phyloP scores from a whole-genome alignment of 2,888 invertebrate genomes.

The Agrotis clavis region DNA sequence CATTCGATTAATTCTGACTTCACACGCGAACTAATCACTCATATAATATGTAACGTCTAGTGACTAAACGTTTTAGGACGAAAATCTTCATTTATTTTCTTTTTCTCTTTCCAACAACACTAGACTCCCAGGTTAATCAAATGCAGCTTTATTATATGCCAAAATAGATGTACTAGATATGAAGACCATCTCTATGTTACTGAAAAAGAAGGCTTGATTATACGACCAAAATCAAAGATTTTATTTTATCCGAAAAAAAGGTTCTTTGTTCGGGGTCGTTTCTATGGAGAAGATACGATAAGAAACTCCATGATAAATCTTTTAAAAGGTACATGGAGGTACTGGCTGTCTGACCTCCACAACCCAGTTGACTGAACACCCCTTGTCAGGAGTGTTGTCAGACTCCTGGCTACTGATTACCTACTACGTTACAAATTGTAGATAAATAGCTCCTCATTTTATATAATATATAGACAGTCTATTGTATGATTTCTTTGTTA shows the following conservation, averaged over 20 bases:
- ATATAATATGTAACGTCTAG: slow-evolving; percentile 7
- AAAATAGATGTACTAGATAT: too few species aligned
- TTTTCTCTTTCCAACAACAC: too few species aligned
- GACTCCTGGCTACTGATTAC: neutral
- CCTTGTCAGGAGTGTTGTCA: neutral
- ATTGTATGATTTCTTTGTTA: slow-evolving; percentile 21
- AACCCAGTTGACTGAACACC: neutral
- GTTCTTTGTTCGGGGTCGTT: too few species aligned
- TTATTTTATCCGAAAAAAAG: too few species aligned
- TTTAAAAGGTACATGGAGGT: too few species aligned
- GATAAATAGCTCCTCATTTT: neutral
- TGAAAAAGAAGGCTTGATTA: too few species aligned
- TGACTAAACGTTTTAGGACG: neutral
- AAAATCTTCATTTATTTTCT: neutral
- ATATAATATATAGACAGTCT: slow-evolving; percentile 1
- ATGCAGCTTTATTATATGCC: too few species aligned
- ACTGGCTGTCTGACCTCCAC: neutral
- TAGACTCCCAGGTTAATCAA: too few species aligned
- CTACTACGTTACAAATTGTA: slow-evolving; percentile 3
- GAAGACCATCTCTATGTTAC: too few species aligned
- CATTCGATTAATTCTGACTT: slow-evolving; percentile 30
- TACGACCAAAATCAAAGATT: too few species aligned
- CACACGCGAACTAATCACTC: slow-evolving; percentile 10
- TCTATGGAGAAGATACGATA: too few species aligned
- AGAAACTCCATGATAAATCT: too few species aligned